Conservation (phyloP, 2,797 vertebrate genomes). For the Pipistrellus pygmaeus region DNA sequence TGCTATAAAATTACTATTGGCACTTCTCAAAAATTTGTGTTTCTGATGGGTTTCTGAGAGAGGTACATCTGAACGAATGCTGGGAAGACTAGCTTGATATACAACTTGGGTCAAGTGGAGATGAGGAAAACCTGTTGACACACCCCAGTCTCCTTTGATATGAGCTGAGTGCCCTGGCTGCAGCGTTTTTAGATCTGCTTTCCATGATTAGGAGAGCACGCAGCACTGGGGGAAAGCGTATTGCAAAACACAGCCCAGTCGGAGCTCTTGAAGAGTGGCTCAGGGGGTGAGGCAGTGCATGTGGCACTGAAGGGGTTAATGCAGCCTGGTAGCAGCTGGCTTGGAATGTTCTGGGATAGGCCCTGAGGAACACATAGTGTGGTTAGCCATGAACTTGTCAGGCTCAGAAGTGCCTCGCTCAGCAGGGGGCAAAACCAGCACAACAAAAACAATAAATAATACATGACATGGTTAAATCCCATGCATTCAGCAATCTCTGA, state of each 20-base stretch:
- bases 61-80: neutral
- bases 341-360: constrained; percentile 30
- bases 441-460: constrained; percentile 65
- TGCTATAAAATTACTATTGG: neutral
- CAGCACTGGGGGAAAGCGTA: neutral
- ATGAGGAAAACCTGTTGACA: neutral
- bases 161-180: neutral
- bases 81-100: neutral
- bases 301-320: neutral
- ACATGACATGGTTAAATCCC: constrained; percentile 20
- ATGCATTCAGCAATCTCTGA: constrained; percentile 39
- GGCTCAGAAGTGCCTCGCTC: neutral
- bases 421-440: constrained; percentile 43
- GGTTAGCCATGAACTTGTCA: constrained; percentile 36
- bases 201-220: neutral
- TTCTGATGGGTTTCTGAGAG: constrained; percentile 12
- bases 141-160: neutral
- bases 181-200: constrained; percentile 1
- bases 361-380: neutral
- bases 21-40: constrained; percentile 27
- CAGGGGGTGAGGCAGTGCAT: rapidly evolving
- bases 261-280: neutral
- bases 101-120: constrained; percentile 13
- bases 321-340: neutral
- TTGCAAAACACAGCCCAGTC: neutral